Conservation (phyloP, 2,888 invertebrate genomes). For the Boloria euphrosyne region DNA sequence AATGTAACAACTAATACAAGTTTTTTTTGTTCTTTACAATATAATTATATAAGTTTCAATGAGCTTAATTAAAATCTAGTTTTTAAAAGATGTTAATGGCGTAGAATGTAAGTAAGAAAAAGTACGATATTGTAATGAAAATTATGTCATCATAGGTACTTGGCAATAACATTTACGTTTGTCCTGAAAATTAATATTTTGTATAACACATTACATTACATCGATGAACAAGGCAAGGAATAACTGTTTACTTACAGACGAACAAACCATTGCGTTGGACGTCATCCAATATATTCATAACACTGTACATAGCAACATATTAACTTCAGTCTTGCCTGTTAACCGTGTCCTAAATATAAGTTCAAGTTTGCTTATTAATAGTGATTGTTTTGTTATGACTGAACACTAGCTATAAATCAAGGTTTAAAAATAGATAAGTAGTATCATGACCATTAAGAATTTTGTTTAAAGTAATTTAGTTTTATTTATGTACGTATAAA, state of each 20-base stretch:
- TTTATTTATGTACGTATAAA: no score
- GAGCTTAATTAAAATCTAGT: constrained; percentile 12
- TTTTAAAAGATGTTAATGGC: neutral
- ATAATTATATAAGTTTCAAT: constrained; percentile 7
- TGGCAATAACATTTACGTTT: no score
- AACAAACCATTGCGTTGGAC: constrained; percentile 8
- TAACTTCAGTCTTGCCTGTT: constrained; percentile 16
- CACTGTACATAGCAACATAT: constrained; percentile 10
- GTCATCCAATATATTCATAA: constrained; percentile 12
- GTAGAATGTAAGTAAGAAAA: neutral
- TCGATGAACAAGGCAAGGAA: neutral
- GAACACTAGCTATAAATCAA: neutral
- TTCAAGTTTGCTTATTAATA: constrained; percentile 21
- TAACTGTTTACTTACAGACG: constrained; percentile 3
- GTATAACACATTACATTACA: no score
- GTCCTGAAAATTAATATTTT: no score
- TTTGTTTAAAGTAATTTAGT: neutral
- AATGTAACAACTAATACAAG: neutral
- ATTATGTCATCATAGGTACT: neutral
- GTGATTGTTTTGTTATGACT: constrained; percentile 5
- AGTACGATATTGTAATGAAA: neutral
- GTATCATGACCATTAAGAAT: neutral
- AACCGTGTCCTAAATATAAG: constrained; percentile 15
- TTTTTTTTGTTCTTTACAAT: no score
- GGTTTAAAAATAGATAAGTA: neutral